Conservation (phyloP, 2,888 invertebrate genomes). For the Drosophila emarginata region DNA sequence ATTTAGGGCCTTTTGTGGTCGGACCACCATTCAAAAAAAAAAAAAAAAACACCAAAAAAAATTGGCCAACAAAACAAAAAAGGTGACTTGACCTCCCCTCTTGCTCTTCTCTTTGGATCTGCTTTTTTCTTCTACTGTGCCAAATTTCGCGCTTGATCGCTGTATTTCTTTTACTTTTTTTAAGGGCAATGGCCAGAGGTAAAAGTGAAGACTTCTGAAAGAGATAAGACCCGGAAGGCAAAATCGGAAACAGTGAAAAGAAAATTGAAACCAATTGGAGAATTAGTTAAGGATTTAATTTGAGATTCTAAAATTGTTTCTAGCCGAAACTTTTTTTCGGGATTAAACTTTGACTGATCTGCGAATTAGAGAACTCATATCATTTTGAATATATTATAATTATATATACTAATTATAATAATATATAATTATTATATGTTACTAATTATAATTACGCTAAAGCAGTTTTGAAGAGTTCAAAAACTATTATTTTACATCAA, state of each 20-base stretch:
- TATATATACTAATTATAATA: no score
- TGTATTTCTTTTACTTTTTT: conserved; percentile 25
- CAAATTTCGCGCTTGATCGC: conserved; percentile 68
- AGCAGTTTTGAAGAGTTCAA: no score
- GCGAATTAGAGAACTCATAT: no score
- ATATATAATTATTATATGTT: no score
- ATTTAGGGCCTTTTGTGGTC: conserved; percentile 69
- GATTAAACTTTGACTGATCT: no score
- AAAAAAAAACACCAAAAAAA: no score
- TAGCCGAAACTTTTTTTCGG: no score
- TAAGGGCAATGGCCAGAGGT: conserved; percentile 10
- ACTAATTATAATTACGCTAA: no score
- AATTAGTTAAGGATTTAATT: no score
- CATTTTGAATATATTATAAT: no score
- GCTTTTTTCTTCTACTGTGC: conserved; percentile 50
- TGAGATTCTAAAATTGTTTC: no score
- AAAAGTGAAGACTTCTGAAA: conserved; percentile 2
- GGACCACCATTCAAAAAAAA: conserved; percentile 26
- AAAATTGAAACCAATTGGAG: neutral
- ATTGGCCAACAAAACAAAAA: conserved; percentile 45
- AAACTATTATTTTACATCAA: no score
- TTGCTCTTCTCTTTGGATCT: conserved; percentile 32
- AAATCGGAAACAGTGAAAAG: neutral
- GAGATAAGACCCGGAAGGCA: neutral
- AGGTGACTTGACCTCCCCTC: conserved; percentile 32